phyloP scores from a whole-genome alignment of 1,140 invertebrate genomes.

The Amyelois transitella region DNA sequence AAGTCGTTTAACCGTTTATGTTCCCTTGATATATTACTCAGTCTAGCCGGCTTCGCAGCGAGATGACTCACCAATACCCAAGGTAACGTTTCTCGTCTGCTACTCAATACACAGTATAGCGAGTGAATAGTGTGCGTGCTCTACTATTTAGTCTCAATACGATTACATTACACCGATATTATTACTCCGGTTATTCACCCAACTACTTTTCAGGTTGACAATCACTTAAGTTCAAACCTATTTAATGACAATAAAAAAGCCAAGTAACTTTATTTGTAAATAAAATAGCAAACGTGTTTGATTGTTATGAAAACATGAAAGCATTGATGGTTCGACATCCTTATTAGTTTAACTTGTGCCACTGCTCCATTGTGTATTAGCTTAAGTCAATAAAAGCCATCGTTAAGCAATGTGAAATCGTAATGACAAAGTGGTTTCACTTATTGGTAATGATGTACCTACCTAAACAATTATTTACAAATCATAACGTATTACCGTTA shows the following conservation, averaged over 20 bases:
- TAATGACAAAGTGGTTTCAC: not conserved
- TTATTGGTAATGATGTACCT: not conserved
- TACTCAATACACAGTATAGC: no score
- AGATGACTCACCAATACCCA: conserved; percentile 58
- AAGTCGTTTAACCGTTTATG: no score
- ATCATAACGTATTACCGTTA: not conserved
- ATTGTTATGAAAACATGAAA: no score
- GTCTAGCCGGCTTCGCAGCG: conserved; percentile 45
- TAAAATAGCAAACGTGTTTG: no score
- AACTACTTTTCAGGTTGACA: not conserved
- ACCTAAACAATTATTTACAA: not conserved
- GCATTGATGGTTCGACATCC: not conserved
- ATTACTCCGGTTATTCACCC: not conserved
- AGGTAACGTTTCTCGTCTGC: conserved; percentile 23
- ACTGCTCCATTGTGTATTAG: not conserved
- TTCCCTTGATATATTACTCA: conserved; percentile 6
- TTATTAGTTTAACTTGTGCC: not conserved
- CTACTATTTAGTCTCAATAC: no score
- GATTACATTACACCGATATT: no score
- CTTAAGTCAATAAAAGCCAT: not conserved
- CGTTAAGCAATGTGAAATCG: not conserved
- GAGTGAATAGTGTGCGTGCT: no score
- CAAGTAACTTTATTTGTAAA: not conserved
- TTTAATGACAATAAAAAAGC: not conserved
- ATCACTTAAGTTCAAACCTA: not conserved